Evolutionary conservation across 2,797 vertebrate genomes (phyloP).

Genomic region (Enteromius viviparus): DNA sequence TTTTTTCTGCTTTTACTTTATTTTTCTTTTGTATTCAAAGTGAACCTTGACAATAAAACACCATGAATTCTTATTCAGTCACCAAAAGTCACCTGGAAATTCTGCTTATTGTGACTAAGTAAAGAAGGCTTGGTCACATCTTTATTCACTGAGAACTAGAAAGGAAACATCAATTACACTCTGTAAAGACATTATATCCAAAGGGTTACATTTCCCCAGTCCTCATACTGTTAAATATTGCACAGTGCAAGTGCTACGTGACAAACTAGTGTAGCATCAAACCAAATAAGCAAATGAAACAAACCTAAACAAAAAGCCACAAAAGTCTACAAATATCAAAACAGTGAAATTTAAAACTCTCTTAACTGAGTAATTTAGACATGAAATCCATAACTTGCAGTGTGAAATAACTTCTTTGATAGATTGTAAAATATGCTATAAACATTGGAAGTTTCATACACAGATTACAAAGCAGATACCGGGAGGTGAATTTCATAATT

Average conservation of each 20-base stretch:
- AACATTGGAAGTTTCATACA: constrained; percentile 20
- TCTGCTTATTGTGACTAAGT: constrained; percentile 99
- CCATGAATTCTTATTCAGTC: constrained; percentile 99
- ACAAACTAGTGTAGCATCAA: constrained; percentile 99
- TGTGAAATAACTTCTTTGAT: constrained; percentile 91
- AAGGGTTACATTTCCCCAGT: constrained; percentile 93
- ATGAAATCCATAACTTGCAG: constrained; percentile 94
- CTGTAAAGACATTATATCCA: constrained; percentile 99
- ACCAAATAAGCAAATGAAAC: constrained; percentile 85
- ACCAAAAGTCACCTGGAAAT: constrained; percentile 99
- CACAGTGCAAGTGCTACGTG: constrained; percentile 99
- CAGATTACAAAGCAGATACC: constrained; percentile 68
- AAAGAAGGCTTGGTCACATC: constrained; percentile 99
- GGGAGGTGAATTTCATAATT: constrained; percentile 71
- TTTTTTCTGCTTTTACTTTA: constrained; percentile 60
- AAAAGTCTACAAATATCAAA: constrained; percentile 87
- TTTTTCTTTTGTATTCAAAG: constrained; percentile 92
- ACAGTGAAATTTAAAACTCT: constrained; percentile 87
- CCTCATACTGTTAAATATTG: constrained; percentile 99
- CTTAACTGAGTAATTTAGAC: constrained; percentile 81
- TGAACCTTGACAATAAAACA: constrained; percentile 98
- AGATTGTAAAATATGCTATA: constrained; percentile 71
- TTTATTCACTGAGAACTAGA: constrained; percentile 99
- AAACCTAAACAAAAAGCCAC: constrained; percentile 77
- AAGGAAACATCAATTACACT: constrained; percentile 99